Evolutionary conservation across 2,888 invertebrate species (phyloP).

Genomic region (Halocaridina rubra): DNA sequence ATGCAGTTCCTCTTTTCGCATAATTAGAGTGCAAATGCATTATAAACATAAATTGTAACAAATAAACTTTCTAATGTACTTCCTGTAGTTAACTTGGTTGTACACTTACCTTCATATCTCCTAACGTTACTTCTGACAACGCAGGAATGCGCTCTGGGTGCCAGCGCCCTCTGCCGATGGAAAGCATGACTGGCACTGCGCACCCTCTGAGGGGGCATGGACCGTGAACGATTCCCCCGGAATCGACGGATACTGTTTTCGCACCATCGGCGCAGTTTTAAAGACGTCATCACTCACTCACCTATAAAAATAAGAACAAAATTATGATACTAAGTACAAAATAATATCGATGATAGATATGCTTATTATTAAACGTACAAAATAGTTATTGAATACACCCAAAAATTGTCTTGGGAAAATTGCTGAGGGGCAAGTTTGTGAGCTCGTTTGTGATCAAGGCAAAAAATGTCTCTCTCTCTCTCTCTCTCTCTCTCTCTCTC

Average conservation of each 20-base stretch:
- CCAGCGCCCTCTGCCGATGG: conserved; percentile 13
- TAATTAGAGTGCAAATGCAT: no score
- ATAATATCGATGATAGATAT: background rate
- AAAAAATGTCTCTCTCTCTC: background rate
- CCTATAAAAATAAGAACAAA: background rate
- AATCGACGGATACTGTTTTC: conserved; percentile 45
- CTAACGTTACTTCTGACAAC: conserved; percentile 28
- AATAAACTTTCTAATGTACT: no score
- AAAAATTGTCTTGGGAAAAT: no score
- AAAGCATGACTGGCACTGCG: conserved; percentile 24
- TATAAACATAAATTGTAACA: no score
- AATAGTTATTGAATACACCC: no score
- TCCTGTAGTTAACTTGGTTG: no score
- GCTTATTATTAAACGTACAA: no score
- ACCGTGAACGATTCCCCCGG: conserved; percentile 34
- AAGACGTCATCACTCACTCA: conserved; percentile 50
- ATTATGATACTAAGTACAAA: background rate
- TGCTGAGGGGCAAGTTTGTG: no score
- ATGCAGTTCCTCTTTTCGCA: no score
- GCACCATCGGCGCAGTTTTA: conserved; percentile 41
- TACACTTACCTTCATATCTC: conserved; percentile 38
- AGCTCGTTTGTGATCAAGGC: no score
- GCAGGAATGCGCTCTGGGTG: conserved; percentile 36
- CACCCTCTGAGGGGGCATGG: conserved; percentile 36
- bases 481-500: background rate